Evolutionary conservation across 2,888 invertebrate genomes (phyloP).

Genomic region (Eilema depressum): DNA sequence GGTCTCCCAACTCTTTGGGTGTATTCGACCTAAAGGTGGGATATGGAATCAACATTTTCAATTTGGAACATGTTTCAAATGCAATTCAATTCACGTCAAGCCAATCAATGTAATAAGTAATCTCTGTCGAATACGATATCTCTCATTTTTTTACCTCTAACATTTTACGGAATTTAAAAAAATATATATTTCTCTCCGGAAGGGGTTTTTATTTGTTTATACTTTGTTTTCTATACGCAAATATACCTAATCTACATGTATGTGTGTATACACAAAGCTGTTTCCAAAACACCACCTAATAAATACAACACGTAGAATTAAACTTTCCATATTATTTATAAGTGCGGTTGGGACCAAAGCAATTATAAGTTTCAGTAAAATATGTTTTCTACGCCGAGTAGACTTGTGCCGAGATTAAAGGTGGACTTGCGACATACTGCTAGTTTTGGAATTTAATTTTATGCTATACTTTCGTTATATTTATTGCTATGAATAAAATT

Average conservation of each 20-base stretch:
- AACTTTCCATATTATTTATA: slow-evolving; percentile 29
- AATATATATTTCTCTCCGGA: no score
- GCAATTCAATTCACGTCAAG: no score
- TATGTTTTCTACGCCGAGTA: slow-evolving; percentile 29
- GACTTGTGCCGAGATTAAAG: slow-evolving; percentile 20
- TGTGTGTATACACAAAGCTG: not conserved
- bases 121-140: no score
- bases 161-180: no score
- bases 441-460: not conserved
- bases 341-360: slow-evolving; percentile 28
- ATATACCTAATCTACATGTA: not conserved
- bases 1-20: no score
- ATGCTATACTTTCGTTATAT: not conserved
- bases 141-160: no score
- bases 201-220: no score
- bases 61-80: no score
- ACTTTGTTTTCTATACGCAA: not conserved
- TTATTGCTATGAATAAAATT: not conserved
- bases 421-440: slow-evolving; percentile 19
- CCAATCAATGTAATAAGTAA: no score
- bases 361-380: slow-evolving; percentile 45
- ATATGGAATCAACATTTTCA: no score
- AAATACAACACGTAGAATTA: slow-evolving; percentile 23
- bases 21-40: no score
- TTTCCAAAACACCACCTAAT: slow-evolving; percentile 21